These are phyloP conservation scores for Alauda arvensis DNA, from an alignment of 2,797 vertebrate species.

Conservation along the genomic window DNA sequence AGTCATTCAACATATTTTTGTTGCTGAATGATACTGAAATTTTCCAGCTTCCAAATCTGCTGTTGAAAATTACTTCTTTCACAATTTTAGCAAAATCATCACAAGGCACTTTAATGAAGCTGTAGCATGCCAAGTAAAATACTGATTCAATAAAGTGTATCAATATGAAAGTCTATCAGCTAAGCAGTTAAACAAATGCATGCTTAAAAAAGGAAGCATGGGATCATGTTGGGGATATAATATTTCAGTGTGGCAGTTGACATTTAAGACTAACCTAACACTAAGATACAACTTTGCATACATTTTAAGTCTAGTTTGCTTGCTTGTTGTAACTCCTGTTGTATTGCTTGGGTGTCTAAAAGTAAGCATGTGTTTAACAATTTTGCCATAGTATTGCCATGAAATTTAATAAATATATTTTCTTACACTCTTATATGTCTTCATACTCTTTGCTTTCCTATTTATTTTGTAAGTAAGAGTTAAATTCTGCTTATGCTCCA, in stretches of 20 bases:
- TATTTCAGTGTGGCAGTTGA: conserved; percentile 39
- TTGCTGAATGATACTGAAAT: not conserved
- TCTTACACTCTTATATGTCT: conserved; percentile 67
- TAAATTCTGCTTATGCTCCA: not conserved
- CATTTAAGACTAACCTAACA: conserved; percentile 57
- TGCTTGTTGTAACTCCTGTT: conserved; percentile 64
- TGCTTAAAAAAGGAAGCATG: conserved; percentile 58
- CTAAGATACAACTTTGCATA: conserved; percentile 54
- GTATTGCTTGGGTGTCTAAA: conserved; percentile 72
- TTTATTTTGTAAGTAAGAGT: conserved; percentile 2
- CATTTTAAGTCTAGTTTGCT: conserved; percentile 66
- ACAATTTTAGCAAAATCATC: not conserved
- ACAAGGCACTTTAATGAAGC: conserved; percentile 45
- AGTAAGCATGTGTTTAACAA: conserved; percentile 75
- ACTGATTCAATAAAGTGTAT: conserved; percentile 7
- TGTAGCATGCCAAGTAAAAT: conserved; percentile 24
- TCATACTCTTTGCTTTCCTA: conserved; percentile 15
- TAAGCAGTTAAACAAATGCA: conserved; percentile 44
- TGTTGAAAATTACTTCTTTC: not conserved
- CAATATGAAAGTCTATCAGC: conserved; percentile 13
- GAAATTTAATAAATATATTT: conserved; percentile 82
- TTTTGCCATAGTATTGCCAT: conserved; percentile 73
- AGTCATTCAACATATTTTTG: not conserved
- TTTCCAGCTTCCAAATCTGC: not conserved
- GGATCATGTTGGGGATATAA: conserved; percentile 48